phyloP scores from a whole-genome alignment of 1,140 invertebrate genomes.

The Oedothorax gibbosus region DNA sequence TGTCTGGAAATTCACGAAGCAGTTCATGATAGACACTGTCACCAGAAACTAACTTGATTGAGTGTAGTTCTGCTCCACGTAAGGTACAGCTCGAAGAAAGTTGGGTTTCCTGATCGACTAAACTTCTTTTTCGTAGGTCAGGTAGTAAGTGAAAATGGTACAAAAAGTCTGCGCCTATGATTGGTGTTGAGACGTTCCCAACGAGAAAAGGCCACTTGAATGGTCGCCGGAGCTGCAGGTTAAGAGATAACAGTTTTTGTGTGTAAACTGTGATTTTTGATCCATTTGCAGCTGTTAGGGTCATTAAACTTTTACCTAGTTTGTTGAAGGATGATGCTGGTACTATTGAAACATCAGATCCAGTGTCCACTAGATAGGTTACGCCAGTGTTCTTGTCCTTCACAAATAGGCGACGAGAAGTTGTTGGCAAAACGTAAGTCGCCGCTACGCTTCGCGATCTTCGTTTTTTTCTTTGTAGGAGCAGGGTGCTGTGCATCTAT shows the following conservation, averaged over 20 bases:
- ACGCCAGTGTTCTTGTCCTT: constrained; percentile 10
- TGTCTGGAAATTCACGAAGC: no score
- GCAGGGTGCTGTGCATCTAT: constrained; percentile 34
- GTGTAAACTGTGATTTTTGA: constrained; percentile 33
- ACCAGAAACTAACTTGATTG: constrained; percentile 13
- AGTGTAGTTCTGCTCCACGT: not conserved
- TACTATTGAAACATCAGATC: constrained; percentile 31
- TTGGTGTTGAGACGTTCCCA: not conserved
- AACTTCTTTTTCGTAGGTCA: not conserved
- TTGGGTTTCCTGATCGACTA: constrained; percentile 25
- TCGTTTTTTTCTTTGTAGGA: not conserved
- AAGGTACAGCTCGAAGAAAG: constrained; percentile 13
- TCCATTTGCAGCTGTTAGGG: constrained; percentile 40
- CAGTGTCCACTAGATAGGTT: constrained; percentile 51
- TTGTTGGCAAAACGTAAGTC: not conserved
- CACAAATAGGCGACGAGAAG: constrained; percentile 50
- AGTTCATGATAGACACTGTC: constrained; percentile 24
- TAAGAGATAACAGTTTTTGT: constrained; percentile 4
- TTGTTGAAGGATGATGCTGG: not conserved
- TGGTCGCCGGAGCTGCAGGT: constrained; percentile 20
- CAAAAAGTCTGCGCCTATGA: constrained; percentile 58
- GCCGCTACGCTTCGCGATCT: not conserved
- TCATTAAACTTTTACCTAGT: not conserved
- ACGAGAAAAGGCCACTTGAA: constrained; percentile 31
- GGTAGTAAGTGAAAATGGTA: constrained; percentile 40